Percentiles rank a stretch among this genome's conserved stretches.
These are phyloP conservation scores for Cochlearius cochlearius DNA, from an alignment of 2,113 vertebrate species.

Conservation along the genomic window DNA sequence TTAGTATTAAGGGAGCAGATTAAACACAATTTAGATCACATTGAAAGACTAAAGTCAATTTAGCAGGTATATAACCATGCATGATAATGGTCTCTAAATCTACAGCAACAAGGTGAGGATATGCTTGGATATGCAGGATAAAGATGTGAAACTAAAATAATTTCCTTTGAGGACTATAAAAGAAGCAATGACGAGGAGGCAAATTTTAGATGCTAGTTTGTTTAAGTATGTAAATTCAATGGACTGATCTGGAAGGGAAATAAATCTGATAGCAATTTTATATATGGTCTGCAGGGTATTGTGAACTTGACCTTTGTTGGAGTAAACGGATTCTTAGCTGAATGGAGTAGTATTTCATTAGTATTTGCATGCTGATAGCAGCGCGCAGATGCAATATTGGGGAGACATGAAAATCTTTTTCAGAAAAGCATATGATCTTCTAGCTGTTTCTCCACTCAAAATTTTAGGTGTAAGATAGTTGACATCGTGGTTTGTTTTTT, in stretches of 20 bases:
- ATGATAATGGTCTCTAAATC: slow-evolving; percentile 39
- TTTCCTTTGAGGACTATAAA: slow-evolving; percentile 53
- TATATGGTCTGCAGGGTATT: background rate
- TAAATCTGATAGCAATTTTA: slow-evolving; percentile 28
- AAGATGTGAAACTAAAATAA: slow-evolving; percentile 39
- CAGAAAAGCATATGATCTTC: background rate
- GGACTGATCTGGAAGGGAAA: slow-evolving; percentile 41
- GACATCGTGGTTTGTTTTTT: no score
- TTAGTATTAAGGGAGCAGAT: slow-evolving; percentile 41
- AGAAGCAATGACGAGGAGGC: background rate
- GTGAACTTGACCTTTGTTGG: slow-evolving; percentile 42
- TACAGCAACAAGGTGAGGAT: slow-evolving; percentile 43
- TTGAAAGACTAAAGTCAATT: slow-evolving; percentile 49
- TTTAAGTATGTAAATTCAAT: slow-evolving; percentile 62
- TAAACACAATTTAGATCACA: slow-evolving; percentile 47
- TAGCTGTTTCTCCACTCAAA: background rate
- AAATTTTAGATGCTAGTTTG: slow-evolving; percentile 48
- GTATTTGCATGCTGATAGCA: background rate
- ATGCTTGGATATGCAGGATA: slow-evolving; percentile 26
- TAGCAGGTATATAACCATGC: slow-evolving; percentile 51
- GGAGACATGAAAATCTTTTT: background rate
- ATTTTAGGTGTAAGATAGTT: background rate
- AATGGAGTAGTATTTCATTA: background rate
- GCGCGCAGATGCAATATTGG: background rate
- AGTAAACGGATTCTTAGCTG: background rate